Conservation (phyloP, 2,113 vertebrate species). For the Procavia capensis region DNA sequence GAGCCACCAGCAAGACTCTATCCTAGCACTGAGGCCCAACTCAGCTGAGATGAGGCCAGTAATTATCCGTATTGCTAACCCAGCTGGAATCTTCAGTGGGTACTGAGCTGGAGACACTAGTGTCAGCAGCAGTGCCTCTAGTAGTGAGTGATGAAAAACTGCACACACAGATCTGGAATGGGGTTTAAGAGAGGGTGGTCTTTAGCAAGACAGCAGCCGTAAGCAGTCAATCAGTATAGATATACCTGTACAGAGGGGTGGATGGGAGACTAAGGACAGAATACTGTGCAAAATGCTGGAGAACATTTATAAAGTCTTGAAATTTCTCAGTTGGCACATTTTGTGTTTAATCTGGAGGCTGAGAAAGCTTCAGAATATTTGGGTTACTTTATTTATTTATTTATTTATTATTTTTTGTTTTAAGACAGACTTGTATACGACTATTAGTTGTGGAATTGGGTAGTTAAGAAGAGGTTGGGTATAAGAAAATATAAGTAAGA, state of each 20-base stretch:
- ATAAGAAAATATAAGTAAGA: neutral
- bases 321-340: neutral
- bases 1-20: neutral
- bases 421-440: neutral
- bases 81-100: neutral
- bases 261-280: neutral
- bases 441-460: neutral
- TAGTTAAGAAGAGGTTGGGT: constrained; percentile 15
- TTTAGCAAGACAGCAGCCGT: neutral
- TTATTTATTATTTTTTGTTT: neutral
- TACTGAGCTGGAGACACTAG: neutral
- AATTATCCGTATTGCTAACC: neutral
- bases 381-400: neutral
- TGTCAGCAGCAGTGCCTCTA: neutral
- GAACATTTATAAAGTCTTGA: neutral
- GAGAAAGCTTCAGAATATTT: neutral
- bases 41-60: neutral
- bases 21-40: neutral
- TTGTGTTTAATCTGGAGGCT: neutral
- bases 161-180: rapidly evolving
- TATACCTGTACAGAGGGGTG: neutral
- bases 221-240: neutral
- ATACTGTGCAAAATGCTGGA: neutral
- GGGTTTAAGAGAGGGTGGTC: neutral
- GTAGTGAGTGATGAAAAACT: neutral